Percentiles rank a stretch among this genome's conserved stretches.
These are phyloP conservation scores for Saguinus midas DNA, from an alignment of 2,113 vertebrate species.

Conservation along the genomic window DNA sequence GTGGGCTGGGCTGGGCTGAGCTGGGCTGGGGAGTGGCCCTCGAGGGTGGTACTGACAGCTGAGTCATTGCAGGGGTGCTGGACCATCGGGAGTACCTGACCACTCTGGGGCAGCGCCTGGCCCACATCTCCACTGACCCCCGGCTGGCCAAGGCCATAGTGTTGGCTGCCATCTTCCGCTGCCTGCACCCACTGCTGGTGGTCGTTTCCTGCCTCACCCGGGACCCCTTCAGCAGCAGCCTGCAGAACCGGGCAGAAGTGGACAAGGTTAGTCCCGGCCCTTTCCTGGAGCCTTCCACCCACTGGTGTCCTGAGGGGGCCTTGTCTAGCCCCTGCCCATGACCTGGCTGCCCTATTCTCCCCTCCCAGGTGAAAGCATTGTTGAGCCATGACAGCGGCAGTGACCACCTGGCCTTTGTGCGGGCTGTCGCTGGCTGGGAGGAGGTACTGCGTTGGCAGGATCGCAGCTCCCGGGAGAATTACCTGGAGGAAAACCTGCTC, in stretches of 20 bases:
- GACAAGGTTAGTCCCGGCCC: conserved; percentile 85
- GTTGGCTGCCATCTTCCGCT: conserved; percentile 92
- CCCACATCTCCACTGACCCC: conserved; percentile 94
- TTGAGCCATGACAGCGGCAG: conserved; percentile 91
- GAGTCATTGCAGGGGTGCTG: conserved; percentile 88
- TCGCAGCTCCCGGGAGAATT: conserved; percentile 86
- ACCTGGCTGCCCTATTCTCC: fast-evolving
- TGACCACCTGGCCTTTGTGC: conserved; percentile 92
- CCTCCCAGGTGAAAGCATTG: conserved; percentile 87
- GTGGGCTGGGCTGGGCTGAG: neutral
- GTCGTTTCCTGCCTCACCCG: conserved; percentile 94
- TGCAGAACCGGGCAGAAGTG: conserved; percentile 91
- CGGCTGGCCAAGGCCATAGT: conserved; percentile 95
- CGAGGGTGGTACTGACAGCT: fast-evolving
- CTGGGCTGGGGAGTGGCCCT: neutral
- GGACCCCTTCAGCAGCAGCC: conserved; percentile 95
- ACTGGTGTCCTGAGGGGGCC: fast-evolving
- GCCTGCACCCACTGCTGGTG: conserved; percentile 91
- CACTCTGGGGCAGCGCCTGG: conserved; percentile 90
- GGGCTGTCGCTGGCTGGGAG: conserved; percentile 91
- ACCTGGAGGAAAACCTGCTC: conserved; percentile 86
- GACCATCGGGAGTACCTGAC: conserved; percentile 92
- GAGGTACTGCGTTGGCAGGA: conserved; percentile 84
- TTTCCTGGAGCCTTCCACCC: neutral
- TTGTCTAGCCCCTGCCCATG: neutral